A percentile compares a stretch with the other conserved stretches of the same genome.
These are phyloP conservation scores for Galerucella nymphaeae DNA, from an alignment of 2,888 invertebrate species.

Conservation along the genomic window DNA sequence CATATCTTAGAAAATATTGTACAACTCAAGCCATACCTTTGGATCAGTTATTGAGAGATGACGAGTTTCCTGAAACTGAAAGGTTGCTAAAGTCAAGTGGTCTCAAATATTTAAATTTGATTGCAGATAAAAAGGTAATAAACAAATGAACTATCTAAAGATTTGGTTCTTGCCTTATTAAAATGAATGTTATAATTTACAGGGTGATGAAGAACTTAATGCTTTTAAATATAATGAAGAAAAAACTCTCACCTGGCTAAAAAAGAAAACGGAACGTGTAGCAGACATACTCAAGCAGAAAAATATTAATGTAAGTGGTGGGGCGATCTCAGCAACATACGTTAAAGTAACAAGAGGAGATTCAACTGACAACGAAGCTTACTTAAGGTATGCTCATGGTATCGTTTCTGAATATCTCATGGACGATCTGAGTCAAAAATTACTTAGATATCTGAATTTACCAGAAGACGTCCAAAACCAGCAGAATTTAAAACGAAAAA, in stretches of 20 bases:
- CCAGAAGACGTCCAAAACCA: conserved; percentile 68
- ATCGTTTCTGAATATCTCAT: conserved; percentile 83
- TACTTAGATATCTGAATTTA: conserved; percentile 75
- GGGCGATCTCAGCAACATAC: conserved; percentile 82
- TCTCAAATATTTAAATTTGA: conserved; percentile 69
- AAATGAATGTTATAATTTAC: conserved; percentile 42
- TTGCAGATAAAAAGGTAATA: conserved; percentile 77
- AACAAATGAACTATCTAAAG: neutral
- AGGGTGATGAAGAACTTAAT: conserved; percentile 76
- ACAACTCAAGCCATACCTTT: conserved; percentile 75
- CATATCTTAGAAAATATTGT: conserved; percentile 80
- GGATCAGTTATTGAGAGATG: conserved; percentile 77
- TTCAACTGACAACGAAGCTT: conserved; percentile 69
- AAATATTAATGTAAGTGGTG: conserved; percentile 79
- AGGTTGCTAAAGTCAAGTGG: conserved; percentile 68
- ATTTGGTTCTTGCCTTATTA: neutral
- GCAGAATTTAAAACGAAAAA: conserved; percentile 69
- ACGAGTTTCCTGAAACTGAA: conserved; percentile 73
- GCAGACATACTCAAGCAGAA: conserved; percentile 74
- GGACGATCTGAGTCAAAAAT: conserved; percentile 73
- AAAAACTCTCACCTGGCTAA: conserved; percentile 80
- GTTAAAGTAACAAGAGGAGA: conserved; percentile 69
- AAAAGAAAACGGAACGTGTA: conserved; percentile 76
- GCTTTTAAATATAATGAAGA: conserved; percentile 88
- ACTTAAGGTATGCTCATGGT: conserved; percentile 80